Evolutionary conservation across 2,888 invertebrate species (phyloP).

Genomic region (Allophyes oxyacanthae): DNA sequence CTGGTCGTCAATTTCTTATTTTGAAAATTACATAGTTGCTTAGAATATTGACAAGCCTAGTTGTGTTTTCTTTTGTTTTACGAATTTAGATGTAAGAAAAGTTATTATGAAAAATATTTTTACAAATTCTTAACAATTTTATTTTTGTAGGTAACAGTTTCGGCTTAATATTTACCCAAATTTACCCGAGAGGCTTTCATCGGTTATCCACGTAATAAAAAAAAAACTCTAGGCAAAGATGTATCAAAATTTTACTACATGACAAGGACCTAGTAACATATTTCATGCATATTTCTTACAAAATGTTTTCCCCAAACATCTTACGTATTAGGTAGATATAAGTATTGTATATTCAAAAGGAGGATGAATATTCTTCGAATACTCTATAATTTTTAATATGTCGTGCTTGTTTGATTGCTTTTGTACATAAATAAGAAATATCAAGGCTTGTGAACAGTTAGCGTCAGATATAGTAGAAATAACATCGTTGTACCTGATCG

Average conservation of each 20-base stretch:
- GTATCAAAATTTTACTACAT: constrained; percentile 30
- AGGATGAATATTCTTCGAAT: constrained; percentile 27
- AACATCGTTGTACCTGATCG: too few relatives aligned
- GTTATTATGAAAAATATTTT: too few relatives aligned
- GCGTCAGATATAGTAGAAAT: too few relatives aligned
- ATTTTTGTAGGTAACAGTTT: too few relatives aligned
- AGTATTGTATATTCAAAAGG: constrained; percentile 19
- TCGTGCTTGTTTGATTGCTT: constrained; percentile 32
- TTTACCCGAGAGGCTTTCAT: constrained; percentile 13
- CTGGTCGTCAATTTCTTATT: constrained; percentile 22
- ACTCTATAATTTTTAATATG: constrained; percentile 31
- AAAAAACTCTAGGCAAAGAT: constrained; percentile 23
- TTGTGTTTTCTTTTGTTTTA: too few relatives aligned
- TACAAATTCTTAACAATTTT: too few relatives aligned
- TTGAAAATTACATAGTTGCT: too few relatives aligned
- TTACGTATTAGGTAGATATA: constrained; percentile 4
- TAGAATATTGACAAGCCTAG: too few relatives aligned
- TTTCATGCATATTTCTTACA: constrained; percentile 35
- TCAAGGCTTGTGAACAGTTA: not conserved
- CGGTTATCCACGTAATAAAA: constrained; percentile 25
- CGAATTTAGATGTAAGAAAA: too few relatives aligned
- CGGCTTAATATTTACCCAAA: not conserved
- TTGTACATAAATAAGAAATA: constrained; percentile 31
- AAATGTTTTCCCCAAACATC: constrained; percentile 10
- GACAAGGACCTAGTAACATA: constrained; percentile 18